Evolutionary conservation across 2,888 invertebrate species (phyloP).

Genomic region (Koerneria pararmatus): DNA sequence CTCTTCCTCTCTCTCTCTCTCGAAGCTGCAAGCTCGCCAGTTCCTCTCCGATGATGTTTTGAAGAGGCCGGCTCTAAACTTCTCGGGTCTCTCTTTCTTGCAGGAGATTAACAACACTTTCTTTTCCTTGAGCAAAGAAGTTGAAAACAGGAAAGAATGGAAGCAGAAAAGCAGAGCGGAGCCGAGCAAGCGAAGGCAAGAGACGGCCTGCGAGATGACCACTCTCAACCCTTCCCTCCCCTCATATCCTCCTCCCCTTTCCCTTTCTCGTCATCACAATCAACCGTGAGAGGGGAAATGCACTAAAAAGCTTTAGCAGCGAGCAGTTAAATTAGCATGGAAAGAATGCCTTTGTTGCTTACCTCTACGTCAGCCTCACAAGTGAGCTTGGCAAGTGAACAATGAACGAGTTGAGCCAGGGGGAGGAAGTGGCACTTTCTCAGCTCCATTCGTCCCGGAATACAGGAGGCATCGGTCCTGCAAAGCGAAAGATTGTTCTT

Average conservation of each 20-base stretch:
- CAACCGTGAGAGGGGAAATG: background rate
- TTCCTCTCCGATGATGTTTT: background rate
- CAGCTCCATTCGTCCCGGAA: slow-evolving; percentile 54
- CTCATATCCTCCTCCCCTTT: background rate
- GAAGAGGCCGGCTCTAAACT: too few species aligned
- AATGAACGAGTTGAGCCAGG: slow-evolving; percentile 48
- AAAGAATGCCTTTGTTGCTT: background rate
- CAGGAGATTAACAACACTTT: too few species aligned
- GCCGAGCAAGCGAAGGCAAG: background rate
- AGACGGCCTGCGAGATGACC: background rate
- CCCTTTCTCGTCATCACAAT: background rate
- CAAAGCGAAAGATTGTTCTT: too few species aligned
- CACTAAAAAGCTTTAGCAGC: background rate
- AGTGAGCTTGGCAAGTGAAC: slow-evolving; percentile 54
- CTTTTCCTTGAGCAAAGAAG: too few species aligned
- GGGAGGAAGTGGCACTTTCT: slow-evolving; percentile 56
- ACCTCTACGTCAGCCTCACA: slow-evolving; percentile 56
- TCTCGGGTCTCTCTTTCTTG: too few species aligned
- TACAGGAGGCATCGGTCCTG: slow-evolving; percentile 53
- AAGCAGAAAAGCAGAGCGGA: background rate
- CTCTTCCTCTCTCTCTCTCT: background rate
- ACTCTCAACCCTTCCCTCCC: background rate
- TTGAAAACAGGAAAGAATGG: background rate
- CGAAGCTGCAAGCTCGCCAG: background rate
- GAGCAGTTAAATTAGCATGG: background rate